These are phyloP conservation scores for Eolophus roseicapilla DNA, from an alignment of 2,113 vertebrate species.

Conservation along the genomic window DNA sequence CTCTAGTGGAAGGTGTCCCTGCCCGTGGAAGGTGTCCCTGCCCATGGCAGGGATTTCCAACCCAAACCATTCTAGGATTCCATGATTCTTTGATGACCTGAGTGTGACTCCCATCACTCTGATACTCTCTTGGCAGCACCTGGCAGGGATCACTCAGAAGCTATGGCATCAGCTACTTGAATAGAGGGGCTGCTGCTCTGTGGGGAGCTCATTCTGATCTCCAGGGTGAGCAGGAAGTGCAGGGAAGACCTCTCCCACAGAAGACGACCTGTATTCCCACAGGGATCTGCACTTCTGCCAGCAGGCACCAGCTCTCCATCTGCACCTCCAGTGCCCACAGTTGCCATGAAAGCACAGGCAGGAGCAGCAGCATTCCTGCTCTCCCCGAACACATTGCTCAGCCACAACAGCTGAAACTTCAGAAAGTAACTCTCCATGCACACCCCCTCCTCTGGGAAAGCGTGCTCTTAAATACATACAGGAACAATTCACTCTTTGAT, in stretches of 20 bases:
- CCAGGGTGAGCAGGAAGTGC: not conserved
- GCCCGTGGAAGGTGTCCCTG: not conserved
- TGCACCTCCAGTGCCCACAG: not conserved
- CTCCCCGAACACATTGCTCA: not conserved
- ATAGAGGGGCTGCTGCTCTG: not conserved
- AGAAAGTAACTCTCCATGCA: not conserved
- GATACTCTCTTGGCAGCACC: accelerated
- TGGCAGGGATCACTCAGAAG: too few relatives aligned
- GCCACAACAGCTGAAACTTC: not conserved
- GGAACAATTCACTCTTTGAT: not conserved
- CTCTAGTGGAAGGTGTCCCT: not conserved
- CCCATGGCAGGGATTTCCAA: not conserved
- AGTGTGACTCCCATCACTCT: not conserved
- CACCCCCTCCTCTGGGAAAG: not conserved
- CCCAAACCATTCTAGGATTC: not conserved
- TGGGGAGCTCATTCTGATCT: not conserved
- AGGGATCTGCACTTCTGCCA: not conserved
- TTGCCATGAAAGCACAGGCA: accelerated
- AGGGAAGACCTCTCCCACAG: not conserved
- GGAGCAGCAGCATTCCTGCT: not conserved
- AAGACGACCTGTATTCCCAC: not conserved
- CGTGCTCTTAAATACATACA: not conserved
- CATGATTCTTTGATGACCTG: not conserved
- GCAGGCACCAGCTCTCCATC: not conserved
- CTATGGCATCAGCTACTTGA: not conserved